These are phyloP conservation scores for Eristalinus aeneus DNA, from an alignment of 2,888 invertebrate genomes.

Conservation along the genomic window DNA sequence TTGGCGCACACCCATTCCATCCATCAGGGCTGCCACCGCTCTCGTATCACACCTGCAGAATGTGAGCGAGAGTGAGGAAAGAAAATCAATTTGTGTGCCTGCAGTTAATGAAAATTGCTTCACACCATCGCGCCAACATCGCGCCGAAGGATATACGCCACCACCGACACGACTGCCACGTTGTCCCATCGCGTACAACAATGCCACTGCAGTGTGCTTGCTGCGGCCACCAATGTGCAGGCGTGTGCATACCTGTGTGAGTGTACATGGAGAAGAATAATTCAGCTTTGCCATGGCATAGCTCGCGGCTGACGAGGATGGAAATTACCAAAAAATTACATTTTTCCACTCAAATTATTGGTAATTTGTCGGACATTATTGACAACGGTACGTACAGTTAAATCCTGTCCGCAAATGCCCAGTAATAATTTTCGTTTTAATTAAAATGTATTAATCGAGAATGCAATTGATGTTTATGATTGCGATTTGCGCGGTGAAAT, in stretches of 20 bases:
- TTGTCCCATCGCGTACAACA: neutral
- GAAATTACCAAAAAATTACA: conserved; percentile 49
- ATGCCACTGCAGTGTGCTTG: neutral
- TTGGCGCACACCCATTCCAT: neutral
- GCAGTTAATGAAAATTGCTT: conserved; percentile 63
- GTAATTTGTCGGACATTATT: conserved; percentile 62
- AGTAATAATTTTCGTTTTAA: conserved; percentile 61
- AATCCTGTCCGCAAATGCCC: conserved; percentile 19
- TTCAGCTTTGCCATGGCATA: neutral
- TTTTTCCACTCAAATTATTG: conserved; percentile 58
- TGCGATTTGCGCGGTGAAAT: conserved; percentile 2
- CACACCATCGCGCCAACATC: conserved; percentile 26
- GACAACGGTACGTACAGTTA: conserved; percentile 35
- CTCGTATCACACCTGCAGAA: neutral
- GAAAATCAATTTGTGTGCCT: conserved; percentile 50
- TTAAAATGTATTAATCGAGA: conserved; percentile 65
- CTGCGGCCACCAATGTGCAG: neutral
- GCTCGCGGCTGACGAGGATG: neutral
- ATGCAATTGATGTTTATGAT: conserved; percentile 37
- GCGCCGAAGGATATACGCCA: neutral
- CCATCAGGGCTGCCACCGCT: neutral
- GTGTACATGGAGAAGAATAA: neutral
- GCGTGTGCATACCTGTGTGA: neutral
- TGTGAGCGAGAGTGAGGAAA: neutral
- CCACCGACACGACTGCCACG: neutral